These are phyloP conservation scores for Hybognathus amarus DNA, from an alignment of 2,797 vertebrate genomes.

Conservation along the genomic window DNA sequence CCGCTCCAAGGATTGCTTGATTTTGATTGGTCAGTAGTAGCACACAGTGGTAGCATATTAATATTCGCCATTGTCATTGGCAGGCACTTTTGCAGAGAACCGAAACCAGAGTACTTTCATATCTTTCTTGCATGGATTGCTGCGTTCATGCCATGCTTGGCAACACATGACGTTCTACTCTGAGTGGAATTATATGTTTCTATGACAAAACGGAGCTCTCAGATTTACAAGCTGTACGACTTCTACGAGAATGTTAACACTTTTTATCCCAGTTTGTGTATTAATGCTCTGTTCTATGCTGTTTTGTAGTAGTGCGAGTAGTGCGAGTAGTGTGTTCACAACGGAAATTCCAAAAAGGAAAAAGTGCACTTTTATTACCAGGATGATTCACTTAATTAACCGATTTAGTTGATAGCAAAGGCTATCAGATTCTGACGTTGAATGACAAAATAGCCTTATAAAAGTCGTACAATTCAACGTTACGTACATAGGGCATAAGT, in stretches of 20 bases:
- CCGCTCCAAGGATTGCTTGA: not conserved
- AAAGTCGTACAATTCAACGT: too few relatives aligned
- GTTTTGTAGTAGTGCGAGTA: not conserved
- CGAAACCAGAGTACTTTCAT: not conserved
- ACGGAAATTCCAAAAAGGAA: too few relatives aligned
- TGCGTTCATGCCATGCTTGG: not conserved
- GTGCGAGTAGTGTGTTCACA: not conserved
- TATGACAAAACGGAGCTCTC: too few relatives aligned
- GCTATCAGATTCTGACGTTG: too few relatives aligned
- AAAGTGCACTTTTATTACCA: too few relatives aligned
- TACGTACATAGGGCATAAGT: too few relatives aligned
- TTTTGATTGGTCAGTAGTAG: not conserved
- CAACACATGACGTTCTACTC: not conserved
- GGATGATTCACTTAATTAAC: too few relatives aligned
- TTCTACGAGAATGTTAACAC: not conserved
- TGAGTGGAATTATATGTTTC: too few relatives aligned
- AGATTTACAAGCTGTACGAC: not conserved
- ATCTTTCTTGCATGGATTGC: not conserved
- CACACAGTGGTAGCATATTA: not conserved
- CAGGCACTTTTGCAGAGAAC: not conserved
- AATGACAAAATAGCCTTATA: too few relatives aligned
- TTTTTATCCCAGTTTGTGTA: not conserved
- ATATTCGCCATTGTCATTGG: not conserved
- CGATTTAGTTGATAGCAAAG: too few relatives aligned
- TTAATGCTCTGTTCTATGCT: not conserved